Evolutionary conservation across 2,888 invertebrate genomes (phyloP).

Genomic region (Agrochola circellaris): DNA sequence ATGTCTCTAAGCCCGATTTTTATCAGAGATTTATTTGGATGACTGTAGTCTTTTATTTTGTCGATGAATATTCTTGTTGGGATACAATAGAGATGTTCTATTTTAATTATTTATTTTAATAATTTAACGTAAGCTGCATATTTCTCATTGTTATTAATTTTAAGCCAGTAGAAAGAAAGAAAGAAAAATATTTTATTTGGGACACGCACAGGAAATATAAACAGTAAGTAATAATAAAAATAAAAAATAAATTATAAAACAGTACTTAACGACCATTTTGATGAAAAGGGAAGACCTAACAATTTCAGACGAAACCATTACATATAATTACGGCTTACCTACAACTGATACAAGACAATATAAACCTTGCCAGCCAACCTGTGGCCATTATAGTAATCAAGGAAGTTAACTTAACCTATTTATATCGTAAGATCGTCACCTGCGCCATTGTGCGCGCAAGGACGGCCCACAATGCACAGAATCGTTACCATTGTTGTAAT

Average conservation of each 20-base stretch:
- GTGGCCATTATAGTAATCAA: slow-evolving; percentile 68
- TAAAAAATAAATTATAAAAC: too few relatives aligned
- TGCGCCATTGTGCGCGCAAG: slow-evolving; percentile 72
- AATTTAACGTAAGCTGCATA: neutral
- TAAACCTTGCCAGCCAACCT: slow-evolving; percentile 52
- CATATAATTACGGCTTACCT: slow-evolving; percentile 39
- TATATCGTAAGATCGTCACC: slow-evolving; percentile 71
- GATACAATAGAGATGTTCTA: too few relatives aligned
- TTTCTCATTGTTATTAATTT: neutral
- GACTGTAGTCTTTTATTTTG: neutral
- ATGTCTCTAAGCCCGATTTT: slow-evolving; percentile 8
- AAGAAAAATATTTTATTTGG: too few relatives aligned
- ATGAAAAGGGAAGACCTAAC: slow-evolving; percentile 31
- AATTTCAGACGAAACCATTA: slow-evolving; percentile 45
- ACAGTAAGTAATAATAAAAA: too few relatives aligned
- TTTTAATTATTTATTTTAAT: neutral
- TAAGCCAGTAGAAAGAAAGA: neutral
- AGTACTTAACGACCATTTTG: neutral
- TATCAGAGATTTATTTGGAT: slow-evolving; percentile 1
- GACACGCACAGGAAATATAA: too few relatives aligned
- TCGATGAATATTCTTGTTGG: neutral
- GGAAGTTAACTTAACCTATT: slow-evolving; percentile 69
- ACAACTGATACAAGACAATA: slow-evolving; percentile 57
- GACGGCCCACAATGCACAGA: slow-evolving; percentile 69
- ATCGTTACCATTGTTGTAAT: slow-evolving; percentile 70